A percentile compares a stretch with the other conserved stretches of the same genome.
These are phyloP conservation scores for Danio kyathit DNA, from an alignment of 2,797 vertebrate genomes.

Conservation along the genomic window DNA sequence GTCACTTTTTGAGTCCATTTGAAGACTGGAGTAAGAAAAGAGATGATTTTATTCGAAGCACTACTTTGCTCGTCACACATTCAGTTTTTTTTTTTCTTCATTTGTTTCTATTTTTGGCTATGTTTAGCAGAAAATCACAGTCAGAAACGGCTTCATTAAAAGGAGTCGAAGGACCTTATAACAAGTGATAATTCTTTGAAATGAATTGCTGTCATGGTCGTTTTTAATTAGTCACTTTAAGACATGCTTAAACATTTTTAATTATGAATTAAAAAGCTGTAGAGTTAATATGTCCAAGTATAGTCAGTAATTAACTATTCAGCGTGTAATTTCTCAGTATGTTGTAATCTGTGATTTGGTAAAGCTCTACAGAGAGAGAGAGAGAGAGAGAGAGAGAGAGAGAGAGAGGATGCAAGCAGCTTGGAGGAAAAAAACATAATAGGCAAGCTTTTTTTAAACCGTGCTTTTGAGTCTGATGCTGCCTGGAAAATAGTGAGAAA, in stretches of 20 bases:
- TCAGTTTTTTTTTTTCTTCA: neutral
- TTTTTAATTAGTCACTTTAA: constrained; percentile 59
- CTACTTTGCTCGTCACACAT: neutral
- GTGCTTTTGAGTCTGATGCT: constrained; percentile 3
- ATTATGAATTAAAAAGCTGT: constrained; percentile 64
- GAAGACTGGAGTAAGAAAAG: constrained; percentile 3
- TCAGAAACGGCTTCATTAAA: constrained; percentile 51
- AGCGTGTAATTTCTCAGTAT: constrained; percentile 36
- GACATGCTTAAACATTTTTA: constrained; percentile 57
- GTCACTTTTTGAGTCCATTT: neutral
- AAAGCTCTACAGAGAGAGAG: constrained; percentile 43
- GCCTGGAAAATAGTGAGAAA: constrained; percentile 26
- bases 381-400: constrained; percentile 42
- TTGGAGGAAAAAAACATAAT: neutral
- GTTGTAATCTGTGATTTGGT: constrained; percentile 61
- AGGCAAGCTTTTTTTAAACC: neutral
- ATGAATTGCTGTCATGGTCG: constrained; percentile 54
- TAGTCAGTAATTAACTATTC: constrained; percentile 60
- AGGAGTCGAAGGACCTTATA: constrained; percentile 54
- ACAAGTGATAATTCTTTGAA: constrained; percentile 58
- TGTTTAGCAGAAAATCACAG: constrained; percentile 58
- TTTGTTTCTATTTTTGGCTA: constrained; percentile 33
- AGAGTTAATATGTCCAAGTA: constrained; percentile 49
- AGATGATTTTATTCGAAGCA: neutral
- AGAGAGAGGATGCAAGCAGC: neutral